Percentiles rank a stretch among this genome's conserved stretches.
Evolutionary conservation across 2,797 vertebrate species (phyloP).

Genomic region (Perodicticus potto): DNA sequence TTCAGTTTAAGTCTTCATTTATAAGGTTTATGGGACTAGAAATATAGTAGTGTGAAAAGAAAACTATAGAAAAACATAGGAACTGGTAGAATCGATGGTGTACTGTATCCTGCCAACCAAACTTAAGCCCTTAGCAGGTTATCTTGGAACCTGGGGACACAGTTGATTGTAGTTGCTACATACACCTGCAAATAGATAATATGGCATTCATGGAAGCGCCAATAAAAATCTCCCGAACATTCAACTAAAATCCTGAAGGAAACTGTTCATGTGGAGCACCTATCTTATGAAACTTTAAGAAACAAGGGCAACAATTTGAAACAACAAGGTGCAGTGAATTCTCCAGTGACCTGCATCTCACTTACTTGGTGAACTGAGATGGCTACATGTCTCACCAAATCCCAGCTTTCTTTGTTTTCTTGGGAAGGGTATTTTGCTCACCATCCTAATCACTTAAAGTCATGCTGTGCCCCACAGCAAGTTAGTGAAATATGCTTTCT

Average conservation of each 20-base stretch:
- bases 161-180: background rate
- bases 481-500: background rate
- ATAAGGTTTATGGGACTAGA: background rate
- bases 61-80: background rate
- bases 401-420: background rate
- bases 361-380: background rate
- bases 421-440: background rate
- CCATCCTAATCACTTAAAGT: background rate
- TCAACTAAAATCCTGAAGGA: background rate
- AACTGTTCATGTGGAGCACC: background rate
- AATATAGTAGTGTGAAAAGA: background rate
- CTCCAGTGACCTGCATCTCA: background rate
- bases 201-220: background rate
- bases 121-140: background rate
- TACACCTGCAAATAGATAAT: background rate
- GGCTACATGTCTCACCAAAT: background rate
- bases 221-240: background rate
- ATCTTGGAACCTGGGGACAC: background rate
- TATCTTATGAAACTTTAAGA: background rate
- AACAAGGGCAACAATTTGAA: background rate
- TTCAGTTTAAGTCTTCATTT: background rate
- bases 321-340: background rate
- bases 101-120: constrained; percentile 7
- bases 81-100: background rate
- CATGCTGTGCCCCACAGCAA: background rate